phyloP scores from a whole-genome alignment of 2,888 invertebrate species.

The Nymphalis c-album region DNA sequence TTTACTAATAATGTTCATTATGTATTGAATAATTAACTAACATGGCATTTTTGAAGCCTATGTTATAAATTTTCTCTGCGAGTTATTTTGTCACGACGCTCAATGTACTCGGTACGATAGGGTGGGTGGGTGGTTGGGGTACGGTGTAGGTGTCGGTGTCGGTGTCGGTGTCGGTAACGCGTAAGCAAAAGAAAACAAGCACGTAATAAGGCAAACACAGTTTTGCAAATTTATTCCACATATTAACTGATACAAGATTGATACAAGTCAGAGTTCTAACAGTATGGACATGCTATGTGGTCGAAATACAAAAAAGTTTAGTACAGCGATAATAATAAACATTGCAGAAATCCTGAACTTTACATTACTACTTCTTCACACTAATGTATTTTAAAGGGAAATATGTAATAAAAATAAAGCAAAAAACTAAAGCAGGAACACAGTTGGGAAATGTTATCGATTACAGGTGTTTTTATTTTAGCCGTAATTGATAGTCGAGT shows the following conservation, averaged over 20 bases:
- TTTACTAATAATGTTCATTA: too few species aligned
- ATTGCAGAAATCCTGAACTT: slow-evolving; percentile 78
- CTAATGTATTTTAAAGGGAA: slow-evolving; percentile 77
- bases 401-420: slow-evolving; percentile 79
- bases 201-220: slow-evolving; percentile 81
- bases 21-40: too few species aligned
- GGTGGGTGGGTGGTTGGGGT: too few species aligned
- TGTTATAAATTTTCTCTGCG: too few species aligned
- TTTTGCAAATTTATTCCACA: slow-evolving; percentile 82
- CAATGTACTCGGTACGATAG: too few species aligned
- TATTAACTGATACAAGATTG: slow-evolving; percentile 80
- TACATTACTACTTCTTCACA: slow-evolving; percentile 80
- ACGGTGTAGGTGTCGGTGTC: not conserved
- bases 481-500: slow-evolving; percentile 74
- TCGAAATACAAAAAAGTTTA: slow-evolving; percentile 74
- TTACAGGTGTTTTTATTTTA: slow-evolving; percentile 74
- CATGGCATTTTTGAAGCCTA: too few species aligned
- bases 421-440: slow-evolving; percentile 82
- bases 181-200: slow-evolving; percentile 56
- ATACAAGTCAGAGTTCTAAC: slow-evolving; percentile 79
- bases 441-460: slow-evolving; percentile 79
- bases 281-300: slow-evolving; percentile 78
- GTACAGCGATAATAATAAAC: slow-evolving; percentile 76
- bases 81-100: too few species aligned
- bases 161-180: not conserved